Evolutionary conservation across 2,113 vertebrate species (phyloP).

Genomic region (Xenopus tropicalis): UCB_Xtro_10.0 CM004444.2:34584501-34585000

Average conservation of each 20-base stretch:
- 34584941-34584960: constrained; percentile 8
- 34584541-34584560: not conserved
- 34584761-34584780: not conserved
- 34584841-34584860: not conserved
- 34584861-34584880: not conserved
- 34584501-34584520: too few relatives aligned
- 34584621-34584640: too few relatives aligned
- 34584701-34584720: not conserved
- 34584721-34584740: not conserved
- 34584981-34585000: constrained; percentile 1
- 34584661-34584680: not conserved
- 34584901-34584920: constrained; percentile 25
- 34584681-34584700: not conserved
- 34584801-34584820: constrained; percentile 6
- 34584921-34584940: not conserved
- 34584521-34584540: not conserved
- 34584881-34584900: not conserved
- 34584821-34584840: not conserved
- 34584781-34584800: constrained; percentile 2
- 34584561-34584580: too few relatives aligned
- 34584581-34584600: not conserved
- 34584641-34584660: too few relatives aligned
- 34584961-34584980: constrained; percentile 16
- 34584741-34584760: not conserved
- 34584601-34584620: too few relatives aligned